phyloP scores from a whole-genome alignment of 2,113 vertebrate species.

The Hippocampus zosterae region DNA sequence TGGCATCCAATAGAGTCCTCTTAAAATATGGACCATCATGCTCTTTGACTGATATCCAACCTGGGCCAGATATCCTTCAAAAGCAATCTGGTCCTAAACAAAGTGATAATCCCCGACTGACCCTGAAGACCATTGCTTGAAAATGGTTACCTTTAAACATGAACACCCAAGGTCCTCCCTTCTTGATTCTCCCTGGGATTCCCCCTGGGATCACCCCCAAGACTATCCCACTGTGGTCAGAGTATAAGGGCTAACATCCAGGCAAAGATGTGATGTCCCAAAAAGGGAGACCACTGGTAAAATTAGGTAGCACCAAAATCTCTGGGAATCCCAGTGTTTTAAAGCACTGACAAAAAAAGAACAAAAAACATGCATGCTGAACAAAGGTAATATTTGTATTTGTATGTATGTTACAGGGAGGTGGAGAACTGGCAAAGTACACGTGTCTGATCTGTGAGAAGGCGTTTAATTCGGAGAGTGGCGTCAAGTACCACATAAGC shows the following conservation, averaged over 20 bases:
- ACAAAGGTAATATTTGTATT: conserved; percentile 4
- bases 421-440: conserved; percentile 89
- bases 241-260: too few species aligned
- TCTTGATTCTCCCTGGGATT: too few species aligned
- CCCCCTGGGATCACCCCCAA: too few species aligned
- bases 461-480: conserved; percentile 95
- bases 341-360: neutral
- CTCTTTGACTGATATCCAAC: neutral
- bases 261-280: too few species aligned
- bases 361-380: neutral
- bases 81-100: neutral
- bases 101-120: too few species aligned
- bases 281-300: too few species aligned
- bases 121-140: neutral
- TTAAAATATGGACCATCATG: neutral
- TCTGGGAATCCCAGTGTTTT: too few species aligned
- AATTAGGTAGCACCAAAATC: too few species aligned
- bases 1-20: neutral
- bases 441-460: conserved; percentile 93
- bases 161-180: too few species aligned
- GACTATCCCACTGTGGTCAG: too few species aligned
- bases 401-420: conserved; percentile 75
- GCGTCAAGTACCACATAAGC: conserved; percentile 97
- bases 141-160: neutral
- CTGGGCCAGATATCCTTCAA: neutral